These are phyloP conservation scores for Azorinus chamasolen DNA, from an alignment of 2,888 invertebrate species.

Conservation along the genomic window DNA sequence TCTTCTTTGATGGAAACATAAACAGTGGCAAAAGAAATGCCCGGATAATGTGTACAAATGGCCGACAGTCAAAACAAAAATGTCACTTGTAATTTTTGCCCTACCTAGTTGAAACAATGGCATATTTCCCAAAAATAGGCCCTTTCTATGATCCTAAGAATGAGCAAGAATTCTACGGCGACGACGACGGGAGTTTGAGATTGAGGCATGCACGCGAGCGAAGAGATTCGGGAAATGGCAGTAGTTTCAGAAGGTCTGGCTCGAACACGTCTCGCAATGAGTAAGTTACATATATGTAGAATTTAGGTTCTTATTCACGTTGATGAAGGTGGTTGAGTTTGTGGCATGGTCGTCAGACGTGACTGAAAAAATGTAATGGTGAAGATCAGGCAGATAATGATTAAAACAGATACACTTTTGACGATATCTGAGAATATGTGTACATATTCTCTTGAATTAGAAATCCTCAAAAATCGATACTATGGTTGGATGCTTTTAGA, in stretches of 20 bases:
- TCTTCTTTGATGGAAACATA: too few species aligned
- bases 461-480: too few species aligned
- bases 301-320: too few species aligned
- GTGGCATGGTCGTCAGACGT: too few species aligned
- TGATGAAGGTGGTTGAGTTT: too few species aligned
- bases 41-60: constrained; percentile 65
- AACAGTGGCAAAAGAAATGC: constrained; percentile 12
- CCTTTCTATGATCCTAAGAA: constrained; percentile 74
- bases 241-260: neutral
- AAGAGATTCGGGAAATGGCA: constrained; percentile 11
- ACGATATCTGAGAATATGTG: too few species aligned
- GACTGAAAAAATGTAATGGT: too few species aligned
- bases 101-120: constrained; percentile 48
- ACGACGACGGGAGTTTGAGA: constrained; percentile 64
- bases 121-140: constrained; percentile 69
- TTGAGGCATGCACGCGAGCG: constrained; percentile 38
- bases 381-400: too few species aligned
- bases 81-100: neutral
- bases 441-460: too few species aligned
- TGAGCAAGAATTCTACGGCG: constrained; percentile 70
- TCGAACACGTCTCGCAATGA: neutral
- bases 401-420: too few species aligned
- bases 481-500: too few species aligned
- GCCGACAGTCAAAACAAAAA: constrained; percentile 20
- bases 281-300: too few species aligned